These are phyloP conservation scores for Proterorhinus semilunaris DNA, from an alignment of 2,113 vertebrate species.

Conservation along the genomic window DNA sequence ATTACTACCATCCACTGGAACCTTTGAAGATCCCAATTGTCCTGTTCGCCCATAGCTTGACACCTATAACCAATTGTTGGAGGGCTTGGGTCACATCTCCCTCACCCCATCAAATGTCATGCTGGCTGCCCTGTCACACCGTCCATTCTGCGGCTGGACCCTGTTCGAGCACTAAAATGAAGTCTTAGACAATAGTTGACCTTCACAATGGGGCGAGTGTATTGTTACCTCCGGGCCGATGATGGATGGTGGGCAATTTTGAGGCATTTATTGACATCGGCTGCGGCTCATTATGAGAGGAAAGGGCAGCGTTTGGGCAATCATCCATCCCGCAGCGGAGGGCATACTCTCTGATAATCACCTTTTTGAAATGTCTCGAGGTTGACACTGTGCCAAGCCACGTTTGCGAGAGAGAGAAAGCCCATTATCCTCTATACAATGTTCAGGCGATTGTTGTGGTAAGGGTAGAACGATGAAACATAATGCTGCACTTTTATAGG, in stretches of 20 bases:
- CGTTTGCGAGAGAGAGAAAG: neutral
- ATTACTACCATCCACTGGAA: constrained; percentile 9
- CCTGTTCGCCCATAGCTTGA: neutral
- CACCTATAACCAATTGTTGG: constrained; percentile 3
- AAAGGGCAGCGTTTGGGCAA: constrained; percentile 50
- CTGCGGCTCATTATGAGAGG: constrained; percentile 43
- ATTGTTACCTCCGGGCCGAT: constrained; percentile 25
- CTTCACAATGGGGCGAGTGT: constrained; percentile 14
- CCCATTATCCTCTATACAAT: neutral
- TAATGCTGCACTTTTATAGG: neutral
- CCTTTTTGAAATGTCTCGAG: constrained; percentile 31
- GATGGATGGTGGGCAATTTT: constrained; percentile 43
- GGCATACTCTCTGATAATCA: constrained; percentile 43
- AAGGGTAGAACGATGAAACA: neutral
- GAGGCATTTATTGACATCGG: constrained; percentile 47
- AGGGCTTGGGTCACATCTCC: constrained; percentile 7
- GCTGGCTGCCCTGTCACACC: constrained; percentile 8
- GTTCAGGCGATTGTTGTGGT: neutral
- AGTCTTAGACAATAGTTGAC: constrained; percentile 24
- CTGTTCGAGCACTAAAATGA: constrained; percentile 19
- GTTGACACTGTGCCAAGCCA: constrained; percentile 11
- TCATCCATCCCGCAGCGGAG: constrained; percentile 26
- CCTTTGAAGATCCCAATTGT: neutral
- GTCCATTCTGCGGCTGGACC: constrained; percentile 18
- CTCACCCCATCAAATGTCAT: constrained; percentile 34